Conservation (phyloP, 2,797 vertebrate species). For the Cichlasoma orientale region DNA sequence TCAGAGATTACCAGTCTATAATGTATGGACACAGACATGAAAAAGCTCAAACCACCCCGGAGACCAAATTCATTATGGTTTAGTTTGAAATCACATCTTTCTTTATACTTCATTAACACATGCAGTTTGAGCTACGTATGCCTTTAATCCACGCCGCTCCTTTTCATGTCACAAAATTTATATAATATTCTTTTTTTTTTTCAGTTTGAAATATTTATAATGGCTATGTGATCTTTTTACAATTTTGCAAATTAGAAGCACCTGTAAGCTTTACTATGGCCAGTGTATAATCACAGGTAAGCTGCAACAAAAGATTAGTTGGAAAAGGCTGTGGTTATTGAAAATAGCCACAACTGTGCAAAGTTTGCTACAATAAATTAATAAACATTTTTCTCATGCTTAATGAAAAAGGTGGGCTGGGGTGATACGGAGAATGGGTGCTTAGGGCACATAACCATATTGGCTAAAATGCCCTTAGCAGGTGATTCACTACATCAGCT, state of each 20-base stretch:
- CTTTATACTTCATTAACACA: constrained; percentile 5
- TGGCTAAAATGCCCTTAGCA: background rate
- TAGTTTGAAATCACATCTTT: constrained; percentile 15
- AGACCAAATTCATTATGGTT: constrained; percentile 47
- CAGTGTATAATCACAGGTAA: background rate
- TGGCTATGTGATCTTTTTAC: background rate
- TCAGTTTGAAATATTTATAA: background rate
- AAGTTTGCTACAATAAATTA: background rate
- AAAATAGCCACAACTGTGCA: background rate
- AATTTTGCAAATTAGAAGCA: background rate
- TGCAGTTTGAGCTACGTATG: constrained; percentile 4
- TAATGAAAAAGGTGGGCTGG: background rate
- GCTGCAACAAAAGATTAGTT: background rate
- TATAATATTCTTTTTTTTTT: background rate
- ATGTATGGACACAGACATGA: constrained; percentile 43
- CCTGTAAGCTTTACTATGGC: background rate
- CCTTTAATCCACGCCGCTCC: background rate
- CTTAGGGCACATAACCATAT: no score
- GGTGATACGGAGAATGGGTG: no score
- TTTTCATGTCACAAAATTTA: constrained; percentile 3
- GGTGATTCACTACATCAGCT: background rate
- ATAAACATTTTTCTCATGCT: background rate
- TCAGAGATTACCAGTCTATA: constrained; percentile 32
- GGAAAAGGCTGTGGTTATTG: background rate
- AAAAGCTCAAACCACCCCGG: constrained; percentile 23